Base-by-base conservation (phyloP, 2,113 vertebrate genomes). In the Plectropomus leopardus region DNA sequence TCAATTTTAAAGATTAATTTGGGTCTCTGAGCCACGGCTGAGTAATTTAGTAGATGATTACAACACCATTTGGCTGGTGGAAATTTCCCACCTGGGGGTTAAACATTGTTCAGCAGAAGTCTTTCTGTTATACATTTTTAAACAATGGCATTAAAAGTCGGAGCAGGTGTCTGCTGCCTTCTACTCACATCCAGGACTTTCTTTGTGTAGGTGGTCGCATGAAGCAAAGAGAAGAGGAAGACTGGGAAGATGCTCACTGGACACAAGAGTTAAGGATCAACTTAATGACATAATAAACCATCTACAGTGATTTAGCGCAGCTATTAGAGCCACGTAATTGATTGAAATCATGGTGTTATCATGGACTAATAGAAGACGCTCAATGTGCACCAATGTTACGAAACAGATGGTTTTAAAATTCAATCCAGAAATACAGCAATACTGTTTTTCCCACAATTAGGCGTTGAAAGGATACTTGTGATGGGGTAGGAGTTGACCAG, bases 231-330 rank as follows among this genome's bases (percentile, higher is more conserved):
- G 92, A 99, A 99, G 23, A 99, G 95, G 72, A 99, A 96, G 84
- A 99, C 97, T 36, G 98, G 98, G 75, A 99, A 99, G 87, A 99
- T 98, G 92, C 98, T 99, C 98, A 99, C 98, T 99, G 94, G 88
- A 94, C 81, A 83, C 77, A 85, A 60, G 0, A 3, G 89, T 97
- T 96, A 98, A 99, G 95, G 95, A 67, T 44, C 28, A 84, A 78
- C 57, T 36, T n/a, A 5, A 54, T 53, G 0, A 19, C 2, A 45
- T 5, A 10, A 34, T 15, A 45, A 70, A 36, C 21, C 3, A 51
- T 14, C 1, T 7, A 51, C 21, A 67, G 19, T 1, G 4, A n/a
- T 17, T 55, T 19, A 19, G 21, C 32, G 40, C 7, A 34, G 26
- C 14, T 50, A 30, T 16, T 7, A 11, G 40, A 4, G 19, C 2